phyloP scores from a whole-genome alignment of 2,797 vertebrate genomes.

The Poecilia gillii region DNA sequence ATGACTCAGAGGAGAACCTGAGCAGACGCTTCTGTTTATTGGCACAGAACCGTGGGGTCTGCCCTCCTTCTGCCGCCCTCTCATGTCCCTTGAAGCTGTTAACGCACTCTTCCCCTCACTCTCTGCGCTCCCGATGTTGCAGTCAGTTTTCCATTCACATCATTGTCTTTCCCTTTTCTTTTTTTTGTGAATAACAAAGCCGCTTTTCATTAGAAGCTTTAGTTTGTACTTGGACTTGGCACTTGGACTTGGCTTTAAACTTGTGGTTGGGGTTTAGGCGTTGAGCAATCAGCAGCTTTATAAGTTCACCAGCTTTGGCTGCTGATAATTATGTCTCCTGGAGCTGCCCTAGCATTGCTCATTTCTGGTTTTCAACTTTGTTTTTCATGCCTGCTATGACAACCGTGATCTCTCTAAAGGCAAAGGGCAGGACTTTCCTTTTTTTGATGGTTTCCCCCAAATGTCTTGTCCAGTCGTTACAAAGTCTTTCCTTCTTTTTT shows the following conservation, averaged over 20 bases:
- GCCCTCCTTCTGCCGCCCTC: neutral
- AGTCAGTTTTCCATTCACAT: constrained; percentile 6
- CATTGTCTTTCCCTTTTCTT: constrained; percentile 7
- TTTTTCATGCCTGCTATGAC: neutral
- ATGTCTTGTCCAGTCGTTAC: neutral
- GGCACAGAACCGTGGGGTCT: constrained; percentile 11
- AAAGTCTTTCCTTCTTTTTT: neutral
- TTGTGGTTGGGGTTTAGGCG: constrained; percentile 10
- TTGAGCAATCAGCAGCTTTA: constrained; percentile 32
- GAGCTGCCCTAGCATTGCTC: constrained; percentile 12
- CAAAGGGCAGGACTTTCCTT: neutral
- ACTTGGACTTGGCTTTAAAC: constrained; percentile 16
- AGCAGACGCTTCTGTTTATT: constrained; percentile 22
- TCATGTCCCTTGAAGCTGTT: constrained; percentile 11
- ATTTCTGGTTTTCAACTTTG: constrained; percentile 19
- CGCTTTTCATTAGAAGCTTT: constrained; percentile 9
- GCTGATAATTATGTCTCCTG: constrained; percentile 28
- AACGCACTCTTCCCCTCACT: neutral
- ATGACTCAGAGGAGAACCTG: neutral
- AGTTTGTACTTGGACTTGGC: constrained; percentile 8
- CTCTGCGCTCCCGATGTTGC: constrained; percentile 12
- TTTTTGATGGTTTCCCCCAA: neutral
- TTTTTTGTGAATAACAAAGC: constrained; percentile 13
- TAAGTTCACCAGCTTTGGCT: constrained; percentile 2
- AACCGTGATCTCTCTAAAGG: neutral